Base-by-base conservation (phyloP, 1,140 invertebrate species). In the Drosophila micromelanica region DNA sequence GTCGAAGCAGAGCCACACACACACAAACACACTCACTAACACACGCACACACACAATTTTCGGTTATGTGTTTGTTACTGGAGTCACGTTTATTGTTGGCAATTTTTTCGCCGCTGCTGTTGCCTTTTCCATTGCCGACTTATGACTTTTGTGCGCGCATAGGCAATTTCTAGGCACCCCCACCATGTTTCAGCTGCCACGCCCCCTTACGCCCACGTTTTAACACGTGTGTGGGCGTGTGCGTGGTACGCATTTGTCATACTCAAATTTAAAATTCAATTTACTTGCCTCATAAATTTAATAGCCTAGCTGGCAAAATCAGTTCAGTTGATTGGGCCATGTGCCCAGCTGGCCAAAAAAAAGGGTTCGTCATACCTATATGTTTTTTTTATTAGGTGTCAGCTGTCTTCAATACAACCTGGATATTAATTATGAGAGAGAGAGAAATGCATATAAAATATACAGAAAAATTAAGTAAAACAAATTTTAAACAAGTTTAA, bases 201-300 rank as follows among this genome's bases (percentile, higher is more conserved):
- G 38, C 13, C n/a, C 3, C n/a, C 23, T 15, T 0, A 15, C 57
- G 23, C 8, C 45, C 42, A 27, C 23, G 20, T 12, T 32, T 15
- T 30, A 20, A 17, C 57, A 57, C 61, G 60, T 74, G 64, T 38
- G 52, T 48, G 48, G 23, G 35, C 20, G 73, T 69, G 56, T 69
- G 80, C 77, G 73, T 86, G 73, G 43, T 1, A 45, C 73, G 49
- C 85, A 89, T 89, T 89, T 90, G 85, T 89, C 84, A 89, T 90
- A 90, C 84, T 84, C 84, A 78, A 89, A 89, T 89, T 89, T 89
- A 89, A 89, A 89, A 89, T 89, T 89, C 84, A 89, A 89, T 89
- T 89, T 89, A 89, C 84, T 89, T 90, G 73, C 85, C 85, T 89
- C 85, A 89, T 89, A 89, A 89, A 89, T 89, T 89, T 89, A 89